These are phyloP conservation scores for Halocynthia aurantium DNA, from an alignment of 23 tunicate species.

Conservation along the genomic window DNA sequence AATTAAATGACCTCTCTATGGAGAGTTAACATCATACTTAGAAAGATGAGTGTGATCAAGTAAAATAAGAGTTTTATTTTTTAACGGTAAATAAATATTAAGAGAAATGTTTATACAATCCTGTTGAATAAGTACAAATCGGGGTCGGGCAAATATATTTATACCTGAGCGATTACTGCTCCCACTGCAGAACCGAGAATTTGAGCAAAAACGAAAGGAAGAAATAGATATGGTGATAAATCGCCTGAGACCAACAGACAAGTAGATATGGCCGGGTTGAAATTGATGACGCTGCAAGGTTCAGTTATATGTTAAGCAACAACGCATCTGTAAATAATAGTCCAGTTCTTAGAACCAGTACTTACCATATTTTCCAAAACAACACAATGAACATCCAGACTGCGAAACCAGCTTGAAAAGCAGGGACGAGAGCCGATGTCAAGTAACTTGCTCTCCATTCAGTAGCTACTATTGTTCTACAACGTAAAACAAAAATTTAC, in stretches of 20 bases:
- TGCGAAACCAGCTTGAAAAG: conserved; percentile 94
- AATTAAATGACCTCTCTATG: too few species aligned
- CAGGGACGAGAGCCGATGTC: conserved; percentile 77
- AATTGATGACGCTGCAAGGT: conserved; percentile 71
- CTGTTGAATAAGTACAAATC: too few species aligned
- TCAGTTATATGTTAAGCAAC: neutral
- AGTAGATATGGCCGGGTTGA: conserved; percentile 89
- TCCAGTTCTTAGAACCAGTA: neutral
- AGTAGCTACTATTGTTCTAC: conserved; percentile 57
- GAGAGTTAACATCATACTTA: too few species aligned
- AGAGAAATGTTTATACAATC: too few species aligned
- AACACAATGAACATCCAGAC: conserved; percentile 92
- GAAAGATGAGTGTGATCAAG: too few species aligned
- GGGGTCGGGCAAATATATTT: too few species aligned
- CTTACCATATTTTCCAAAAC: conserved; percentile 92
- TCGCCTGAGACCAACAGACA: conserved; percentile 75
- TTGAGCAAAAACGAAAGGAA: conserved; percentile 72
- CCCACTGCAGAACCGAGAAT: conserved; percentile 80
- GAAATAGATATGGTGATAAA: conserved; percentile 48
- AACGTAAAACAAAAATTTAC: neutral
- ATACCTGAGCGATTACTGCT: conserved; percentile 81
- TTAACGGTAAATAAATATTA: too few species aligned
- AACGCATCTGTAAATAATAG: neutral
- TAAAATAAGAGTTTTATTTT: too few species aligned
- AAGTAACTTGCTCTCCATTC: conserved; percentile 65